Percentiles rank a stretch among this genome's conserved stretches.
phyloP scores from a whole-genome alignment of 1,140 invertebrate species.

The Callitettix versicolor region DNA sequence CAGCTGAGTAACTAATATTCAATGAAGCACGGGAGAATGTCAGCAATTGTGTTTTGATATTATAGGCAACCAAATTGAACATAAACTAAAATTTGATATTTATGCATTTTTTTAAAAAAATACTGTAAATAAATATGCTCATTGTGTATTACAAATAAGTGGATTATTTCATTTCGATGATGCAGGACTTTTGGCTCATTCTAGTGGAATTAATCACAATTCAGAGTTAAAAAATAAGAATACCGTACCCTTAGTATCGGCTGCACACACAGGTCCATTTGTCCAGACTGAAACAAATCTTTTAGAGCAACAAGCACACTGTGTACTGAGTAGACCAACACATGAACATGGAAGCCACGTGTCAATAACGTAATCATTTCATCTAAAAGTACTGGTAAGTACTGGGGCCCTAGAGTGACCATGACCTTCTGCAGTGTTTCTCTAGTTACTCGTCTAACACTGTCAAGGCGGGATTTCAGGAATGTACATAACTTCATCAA shows the following conservation, averaged over 20 bases:
- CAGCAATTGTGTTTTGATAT: too few relatives aligned
- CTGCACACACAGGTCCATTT: conserved; percentile 67
- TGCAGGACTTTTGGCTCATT: too few relatives aligned
- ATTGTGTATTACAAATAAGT: too few relatives aligned
- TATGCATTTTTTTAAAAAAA: too few relatives aligned
- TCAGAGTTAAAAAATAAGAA: too few relatives aligned
- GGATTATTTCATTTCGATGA: too few relatives aligned
- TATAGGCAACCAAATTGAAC: too few relatives aligned
- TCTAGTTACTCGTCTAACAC: conserved; percentile 64
- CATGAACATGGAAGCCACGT: conserved; percentile 88
- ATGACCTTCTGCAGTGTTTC: conserved; percentile 86
- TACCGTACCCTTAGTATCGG: conserved; percentile 75
- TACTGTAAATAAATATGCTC: too few relatives aligned
- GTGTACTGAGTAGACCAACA: conserved; percentile 81
- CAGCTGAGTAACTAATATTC: too few relatives aligned
- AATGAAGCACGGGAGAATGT: too few relatives aligned
- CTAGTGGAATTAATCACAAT: too few relatives aligned
- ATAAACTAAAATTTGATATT: too few relatives aligned
- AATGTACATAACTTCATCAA: conserved; percentile 84
- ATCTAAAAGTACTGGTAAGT: conserved; percentile 64
- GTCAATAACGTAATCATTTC: conserved; percentile 74
- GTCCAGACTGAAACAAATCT: conserved; percentile 47
- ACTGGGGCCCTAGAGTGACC: conserved; percentile 68
- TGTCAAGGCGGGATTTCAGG: conserved; percentile 78
- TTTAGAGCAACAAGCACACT: conserved; percentile 63